Conservation (phyloP, 1,140 invertebrate species). For the Aphaenogaster floridana region DNA sequence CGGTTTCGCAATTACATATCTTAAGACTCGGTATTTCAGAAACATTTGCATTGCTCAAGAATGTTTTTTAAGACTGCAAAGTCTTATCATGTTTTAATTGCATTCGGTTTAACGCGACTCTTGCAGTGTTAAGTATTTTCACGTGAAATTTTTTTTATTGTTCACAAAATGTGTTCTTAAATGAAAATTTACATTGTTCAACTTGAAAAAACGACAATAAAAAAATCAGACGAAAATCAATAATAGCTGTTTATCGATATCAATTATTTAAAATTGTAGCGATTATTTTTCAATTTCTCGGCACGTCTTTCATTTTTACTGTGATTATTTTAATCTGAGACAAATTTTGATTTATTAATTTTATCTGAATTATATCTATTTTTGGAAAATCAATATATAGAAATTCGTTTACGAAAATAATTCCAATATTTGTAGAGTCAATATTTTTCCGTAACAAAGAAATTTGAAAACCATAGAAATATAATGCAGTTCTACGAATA, state of each 20-base stretch:
- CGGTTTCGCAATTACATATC: slow-evolving; percentile 1
- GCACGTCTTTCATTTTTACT: not conserved
- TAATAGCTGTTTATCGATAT: slow-evolving; percentile 43
- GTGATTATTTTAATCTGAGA: not conserved
- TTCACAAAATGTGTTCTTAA: not conserved
- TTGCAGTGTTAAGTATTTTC: not conserved
- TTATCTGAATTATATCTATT: too few species aligned
- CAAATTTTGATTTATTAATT: not conserved
- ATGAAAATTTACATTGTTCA: not conserved
- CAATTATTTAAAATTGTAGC: slow-evolving; percentile 19
- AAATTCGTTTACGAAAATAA: not conserved
- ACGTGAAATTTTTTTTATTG: not conserved
- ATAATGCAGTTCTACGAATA: not conserved
- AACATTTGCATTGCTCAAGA: not conserved
- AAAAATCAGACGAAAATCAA: slow-evolving; percentile 64
- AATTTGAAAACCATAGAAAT: not conserved
- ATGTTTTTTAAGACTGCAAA: not conserved
- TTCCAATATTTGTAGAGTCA: not conserved
- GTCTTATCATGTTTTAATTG: slow-evolving; percentile 2
- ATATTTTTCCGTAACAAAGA: not conserved
- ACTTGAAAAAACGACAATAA: not conserved
- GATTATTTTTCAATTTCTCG: slow-evolving; percentile 76
- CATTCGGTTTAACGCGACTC: not conserved
- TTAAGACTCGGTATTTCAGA: not conserved
- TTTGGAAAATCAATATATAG: too few species aligned